Conservation (phyloP, 2,113 vertebrate species). For the Poecile atricapillus region DNA sequence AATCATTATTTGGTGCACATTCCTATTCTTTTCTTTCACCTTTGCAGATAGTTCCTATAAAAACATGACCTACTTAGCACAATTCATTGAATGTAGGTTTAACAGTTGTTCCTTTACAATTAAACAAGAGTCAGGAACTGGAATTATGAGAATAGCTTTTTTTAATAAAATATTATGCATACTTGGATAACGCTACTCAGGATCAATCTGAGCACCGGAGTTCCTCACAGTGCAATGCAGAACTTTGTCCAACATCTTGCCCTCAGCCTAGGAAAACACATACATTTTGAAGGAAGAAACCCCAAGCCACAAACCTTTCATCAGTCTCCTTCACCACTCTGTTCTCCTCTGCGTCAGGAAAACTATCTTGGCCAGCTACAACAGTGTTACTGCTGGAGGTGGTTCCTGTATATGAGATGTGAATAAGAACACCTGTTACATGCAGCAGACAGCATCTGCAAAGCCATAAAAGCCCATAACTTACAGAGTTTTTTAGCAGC, state of each 20-base stretch:
- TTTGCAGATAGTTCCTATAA: background rate
- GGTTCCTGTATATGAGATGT: constrained; percentile 77
- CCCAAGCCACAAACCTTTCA: constrained; percentile 80
- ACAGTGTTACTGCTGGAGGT: constrained; percentile 97
- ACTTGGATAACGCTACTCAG: rapidly evolving
- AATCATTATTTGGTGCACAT: background rate
- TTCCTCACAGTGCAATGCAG: background rate
- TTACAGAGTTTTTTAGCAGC: background rate
- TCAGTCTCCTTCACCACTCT: constrained; percentile 87
- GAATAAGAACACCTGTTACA: background rate
- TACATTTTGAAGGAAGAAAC: background rate
- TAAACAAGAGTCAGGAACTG: background rate
- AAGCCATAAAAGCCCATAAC: background rate
- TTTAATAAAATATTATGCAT: background rate
- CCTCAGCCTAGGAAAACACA: background rate
- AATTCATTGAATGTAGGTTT: background rate
- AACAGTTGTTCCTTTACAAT: background rate
- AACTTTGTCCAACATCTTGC: background rate
- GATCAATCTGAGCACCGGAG: background rate
- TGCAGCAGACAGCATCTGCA: background rate
- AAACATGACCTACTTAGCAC: background rate
- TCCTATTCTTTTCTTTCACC: background rate
- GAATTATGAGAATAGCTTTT: background rate
- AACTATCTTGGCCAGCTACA: constrained; percentile 90
- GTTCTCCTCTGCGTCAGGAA: constrained; percentile 86